These are phyloP conservation scores for Maniola jurtina DNA, from an alignment of 1,140 invertebrate species.

Conservation along the genomic window DNA sequence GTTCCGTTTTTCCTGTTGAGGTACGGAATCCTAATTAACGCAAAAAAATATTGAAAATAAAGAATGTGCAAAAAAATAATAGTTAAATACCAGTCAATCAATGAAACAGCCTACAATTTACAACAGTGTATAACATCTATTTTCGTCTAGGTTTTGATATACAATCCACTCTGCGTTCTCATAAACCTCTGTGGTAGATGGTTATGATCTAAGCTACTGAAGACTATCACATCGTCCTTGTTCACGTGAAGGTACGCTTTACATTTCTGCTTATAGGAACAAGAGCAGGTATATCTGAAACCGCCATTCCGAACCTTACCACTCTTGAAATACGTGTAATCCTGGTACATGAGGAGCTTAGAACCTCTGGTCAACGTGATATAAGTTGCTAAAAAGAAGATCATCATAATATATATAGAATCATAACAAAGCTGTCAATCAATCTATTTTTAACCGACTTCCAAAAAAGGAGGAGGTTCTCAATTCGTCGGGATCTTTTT, in stretches of 20 bases:
- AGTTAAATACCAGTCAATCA: too few species aligned
- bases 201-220: slow-evolving; percentile 29
- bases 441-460: too few species aligned
- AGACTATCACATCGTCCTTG: slow-evolving; percentile 30
- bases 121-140: too few species aligned
- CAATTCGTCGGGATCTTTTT: too few species aligned
- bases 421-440: too few species aligned
- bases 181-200: slow-evolving; percentile 37
- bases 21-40: too few species aligned
- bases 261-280: slow-evolving; percentile 28
- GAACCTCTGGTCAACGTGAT: slow-evolving; percentile 38
- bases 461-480: too few species aligned
- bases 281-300: slow-evolving; percentile 44
- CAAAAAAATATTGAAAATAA: too few species aligned
- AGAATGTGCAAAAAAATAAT: too few species aligned
- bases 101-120: too few species aligned
- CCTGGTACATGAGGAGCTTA: slow-evolving; percentile 36
- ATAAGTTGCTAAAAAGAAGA: slow-evolving; percentile 43
- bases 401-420: slow-evolving; percentile 8
- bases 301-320: slow-evolving; percentile 34
- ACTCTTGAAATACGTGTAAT: slow-evolving; percentile 45
- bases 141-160: slow-evolving; percentile 27
- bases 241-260: slow-evolving; percentile 43
- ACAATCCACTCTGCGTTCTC: slow-evolving; percentile 25
- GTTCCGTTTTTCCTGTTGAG: too few species aligned